phyloP scores from a whole-genome alignment of 2,797 vertebrate genomes.

The Allobates femoralis region DNA sequence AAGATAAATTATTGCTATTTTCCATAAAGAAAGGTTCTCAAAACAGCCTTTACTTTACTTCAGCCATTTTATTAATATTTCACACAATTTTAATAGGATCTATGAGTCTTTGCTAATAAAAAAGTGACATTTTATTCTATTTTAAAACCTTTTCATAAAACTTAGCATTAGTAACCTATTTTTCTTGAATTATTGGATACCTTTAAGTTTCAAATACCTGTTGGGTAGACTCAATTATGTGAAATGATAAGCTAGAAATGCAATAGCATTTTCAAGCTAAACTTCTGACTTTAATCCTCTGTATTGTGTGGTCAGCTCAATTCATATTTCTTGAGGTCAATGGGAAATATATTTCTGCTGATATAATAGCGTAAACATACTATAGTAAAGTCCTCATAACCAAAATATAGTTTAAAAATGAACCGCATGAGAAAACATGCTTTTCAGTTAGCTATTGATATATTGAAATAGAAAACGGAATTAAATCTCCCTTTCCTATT shows the following conservation, averaged over 20 bases:
- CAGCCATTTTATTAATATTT: constrained; percentile 60
- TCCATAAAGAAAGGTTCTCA: neutral
- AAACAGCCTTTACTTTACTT: constrained; percentile 65
- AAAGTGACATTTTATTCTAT: constrained; percentile 70
- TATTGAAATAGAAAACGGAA: no score
- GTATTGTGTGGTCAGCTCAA: neutral
- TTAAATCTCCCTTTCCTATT: no score
- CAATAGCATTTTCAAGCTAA: constrained; percentile 25
- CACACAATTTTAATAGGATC: constrained; percentile 68
- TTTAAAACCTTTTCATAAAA: constrained; percentile 55
- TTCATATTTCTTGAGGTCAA: neutral
- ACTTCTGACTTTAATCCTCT: constrained; percentile 9
- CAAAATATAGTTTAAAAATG: neutral
- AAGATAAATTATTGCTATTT: neutral
- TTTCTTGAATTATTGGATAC: constrained; percentile 4
- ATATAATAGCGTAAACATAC: neutral
- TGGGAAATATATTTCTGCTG: neutral
- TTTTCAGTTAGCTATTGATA: neutral
- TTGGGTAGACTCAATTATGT: constrained; percentile 40
- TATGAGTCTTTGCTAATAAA: constrained; percentile 66
- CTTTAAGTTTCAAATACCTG: constrained; percentile 31
- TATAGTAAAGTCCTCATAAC: neutral
- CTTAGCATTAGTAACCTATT: constrained; percentile 30
- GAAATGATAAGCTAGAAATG: constrained; percentile 28
- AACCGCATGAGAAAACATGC: neutral